Evolutionary conservation across 2,113 vertebrate genomes (phyloP), one percentile per base, ranked within the genome.

Genomic region (Neofelis nebulosa): DNA sequence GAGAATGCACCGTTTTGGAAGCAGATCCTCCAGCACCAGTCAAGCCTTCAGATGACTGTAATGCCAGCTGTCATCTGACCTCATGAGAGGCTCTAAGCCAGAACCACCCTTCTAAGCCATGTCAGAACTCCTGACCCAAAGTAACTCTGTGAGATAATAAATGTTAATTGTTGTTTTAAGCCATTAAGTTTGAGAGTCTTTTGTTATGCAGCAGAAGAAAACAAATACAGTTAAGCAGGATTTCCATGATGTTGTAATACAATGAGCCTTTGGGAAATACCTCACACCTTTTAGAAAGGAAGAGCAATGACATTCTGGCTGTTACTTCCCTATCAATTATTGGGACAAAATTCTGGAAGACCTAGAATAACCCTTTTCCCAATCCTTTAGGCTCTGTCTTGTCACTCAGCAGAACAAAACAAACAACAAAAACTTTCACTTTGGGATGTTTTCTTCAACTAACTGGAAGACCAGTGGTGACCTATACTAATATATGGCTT

Each of bases 321-420:
- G 3, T 50, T 66, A 19, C 66, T 66, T 57, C 27, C 41, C 9
- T 80, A 27, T 27, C 13, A 61, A 13, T 80, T 83, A 52, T n/a
- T 65, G 71, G 78, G 25, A 79, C 4, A 27, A 74, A 96, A 76
- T 11, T 85, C 83, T 89, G 74, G 23, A 81, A 91, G 81, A 81
- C 27, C 27, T 48, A 61, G 25, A 93, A 66, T n/a, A 14, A 73
- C 8, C 15, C 31, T 45, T 11, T 91, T 45, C n/a, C 65, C 83
- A 91, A 21, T 10, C 14, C 36, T 89, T 31, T 4, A 78, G 45
- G 84, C 15, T 76, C 25, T 31, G 7, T 52, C 12, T 80, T 92
- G 25, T 89, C 79, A 74, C 41, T 89, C 82, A 81, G 14, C 8
- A 95, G 94, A 92, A 88, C 71, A 36, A 71, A 92, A 88, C 38